phyloP scores from a whole-genome alignment of 2,113 vertebrate genomes.

The Elgaria multicarinata region DNA sequence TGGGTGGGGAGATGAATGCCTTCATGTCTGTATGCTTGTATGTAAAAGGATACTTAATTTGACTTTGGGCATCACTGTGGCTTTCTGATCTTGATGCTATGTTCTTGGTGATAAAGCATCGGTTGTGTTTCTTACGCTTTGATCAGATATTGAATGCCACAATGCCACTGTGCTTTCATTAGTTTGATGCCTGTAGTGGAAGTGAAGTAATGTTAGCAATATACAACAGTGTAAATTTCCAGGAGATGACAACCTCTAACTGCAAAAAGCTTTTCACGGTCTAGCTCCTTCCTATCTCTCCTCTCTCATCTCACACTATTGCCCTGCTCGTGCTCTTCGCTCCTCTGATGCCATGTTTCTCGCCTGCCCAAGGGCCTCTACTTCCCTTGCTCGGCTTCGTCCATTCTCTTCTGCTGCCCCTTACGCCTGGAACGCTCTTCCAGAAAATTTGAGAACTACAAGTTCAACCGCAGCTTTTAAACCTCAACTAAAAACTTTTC shows the following conservation, averaged over 20 bases:
- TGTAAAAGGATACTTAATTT: background rate
- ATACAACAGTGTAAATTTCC: background rate
- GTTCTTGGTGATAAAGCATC: background rate
- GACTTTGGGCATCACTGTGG: background rate
- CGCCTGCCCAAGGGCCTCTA: too few species aligned
- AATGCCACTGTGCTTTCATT: background rate
- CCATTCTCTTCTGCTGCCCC: too few species aligned
- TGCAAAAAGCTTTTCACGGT: too few species aligned
- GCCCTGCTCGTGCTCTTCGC: too few species aligned
- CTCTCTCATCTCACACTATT: too few species aligned
- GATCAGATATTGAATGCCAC: background rate
- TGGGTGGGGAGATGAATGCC: background rate
- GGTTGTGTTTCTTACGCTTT: background rate
- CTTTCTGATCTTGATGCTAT: background rate
- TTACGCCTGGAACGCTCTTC: too few species aligned
- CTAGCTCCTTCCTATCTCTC: too few species aligned
- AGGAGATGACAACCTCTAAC: background rate
- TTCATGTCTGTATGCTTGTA: background rate
- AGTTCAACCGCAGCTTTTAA: too few species aligned
- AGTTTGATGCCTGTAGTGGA: background rate
- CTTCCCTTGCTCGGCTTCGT: too few species aligned
- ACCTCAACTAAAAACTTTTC: too few species aligned
- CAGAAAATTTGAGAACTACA: too few species aligned
- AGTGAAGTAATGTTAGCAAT: background rate
- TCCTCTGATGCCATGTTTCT: too few species aligned